Conservation (phyloP, 2,888 invertebrate genomes). For the Desoria tigrina region DNA sequence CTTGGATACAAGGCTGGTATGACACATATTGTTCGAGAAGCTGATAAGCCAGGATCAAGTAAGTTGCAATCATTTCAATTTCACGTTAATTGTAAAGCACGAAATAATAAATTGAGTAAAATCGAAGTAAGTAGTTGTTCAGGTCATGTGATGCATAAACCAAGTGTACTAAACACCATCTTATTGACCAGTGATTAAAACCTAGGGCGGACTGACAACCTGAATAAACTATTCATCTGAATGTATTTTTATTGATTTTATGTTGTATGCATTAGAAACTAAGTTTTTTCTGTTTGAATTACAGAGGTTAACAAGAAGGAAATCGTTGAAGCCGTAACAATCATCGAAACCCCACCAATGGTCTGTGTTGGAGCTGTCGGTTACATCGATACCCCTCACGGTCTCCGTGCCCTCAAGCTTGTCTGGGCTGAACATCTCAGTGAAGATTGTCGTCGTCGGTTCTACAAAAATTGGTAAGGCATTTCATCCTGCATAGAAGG, state of each 20-base stretch:
- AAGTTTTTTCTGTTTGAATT: no score
- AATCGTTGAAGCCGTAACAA: slow-evolving; percentile 97
- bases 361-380: slow-evolving; percentile 96
- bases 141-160: slow-evolving; percentile 50
- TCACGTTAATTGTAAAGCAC: neutral
- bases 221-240: no score
- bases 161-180: slow-evolving; percentile 47
- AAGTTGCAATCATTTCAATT: slow-evolving; percentile 61
- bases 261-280: no score
- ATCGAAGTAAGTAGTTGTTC: no score
- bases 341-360: slow-evolving; percentile 98
- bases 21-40: slow-evolving; percentile 98
- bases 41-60: slow-evolving; percentile 98
- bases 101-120: neutral
- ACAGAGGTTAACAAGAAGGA: slow-evolving; percentile 99
- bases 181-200: slow-evolving; percentile 51
- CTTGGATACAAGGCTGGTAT: slow-evolving; percentile 99
- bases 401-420: slow-evolving; percentile 89
- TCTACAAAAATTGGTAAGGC: slow-evolving; percentile 98
- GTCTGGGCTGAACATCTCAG: slow-evolving; percentile 99
- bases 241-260: no score
- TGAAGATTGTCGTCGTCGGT: slow-evolving; percentile 96
- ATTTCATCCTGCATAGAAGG: neutral
- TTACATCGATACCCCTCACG: slow-evolving; percentile 98
- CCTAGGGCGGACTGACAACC: slow-evolving; percentile 52